phyloP scores from a whole-genome alignment of 2,797 vertebrate species.

The Pagetopsis macropterus region DNA sequence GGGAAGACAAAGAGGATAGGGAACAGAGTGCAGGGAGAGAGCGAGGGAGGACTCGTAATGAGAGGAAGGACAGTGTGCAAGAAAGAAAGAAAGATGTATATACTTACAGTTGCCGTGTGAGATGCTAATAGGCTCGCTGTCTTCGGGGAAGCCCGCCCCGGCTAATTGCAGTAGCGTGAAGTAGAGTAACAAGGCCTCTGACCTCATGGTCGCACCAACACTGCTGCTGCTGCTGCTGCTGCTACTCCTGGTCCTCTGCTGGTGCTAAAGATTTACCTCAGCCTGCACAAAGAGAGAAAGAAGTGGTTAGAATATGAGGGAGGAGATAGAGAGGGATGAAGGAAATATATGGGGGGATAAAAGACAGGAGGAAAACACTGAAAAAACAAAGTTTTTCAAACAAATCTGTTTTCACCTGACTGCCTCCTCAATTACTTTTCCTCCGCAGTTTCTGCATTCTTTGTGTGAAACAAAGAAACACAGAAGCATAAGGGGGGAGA shows the following conservation, averaged over 20 bases:
- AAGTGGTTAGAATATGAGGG: conserved; percentile 4
- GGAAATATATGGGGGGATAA: conserved; percentile 3
- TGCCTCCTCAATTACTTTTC: conserved; percentile 36
- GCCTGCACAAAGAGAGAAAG: conserved; percentile 81
- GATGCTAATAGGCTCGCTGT: conserved; percentile 99
- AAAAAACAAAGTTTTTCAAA: conserved; percentile 47
- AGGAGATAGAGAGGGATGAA: conserved; percentile 23
- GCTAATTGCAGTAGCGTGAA: conserved; percentile 94
- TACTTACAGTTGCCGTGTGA: conserved; percentile 99
- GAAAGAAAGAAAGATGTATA: conserved; percentile 7
- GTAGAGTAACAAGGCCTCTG: conserved; percentile 97
- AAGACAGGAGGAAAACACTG: not conserved
- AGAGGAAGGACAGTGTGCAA: conserved; percentile 21
- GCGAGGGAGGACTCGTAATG: conserved; percentile 46
- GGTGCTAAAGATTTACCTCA: conserved; percentile 87
- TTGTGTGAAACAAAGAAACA: conserved; percentile 44
- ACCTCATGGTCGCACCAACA: conserved; percentile 94
- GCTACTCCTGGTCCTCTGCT: conserved; percentile 79
- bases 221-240: conserved; percentile 78
- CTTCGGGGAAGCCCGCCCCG: conserved; percentile 98
- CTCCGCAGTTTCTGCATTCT: conserved; percentile 23
- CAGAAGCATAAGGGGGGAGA: not conserved
- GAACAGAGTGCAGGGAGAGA: conserved; percentile 38
- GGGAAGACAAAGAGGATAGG: conserved; percentile 45
- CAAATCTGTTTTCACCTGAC: conserved; percentile 46